phyloP scores from a whole-genome alignment of 2,113 vertebrate species.

The Solea solea region DNA sequence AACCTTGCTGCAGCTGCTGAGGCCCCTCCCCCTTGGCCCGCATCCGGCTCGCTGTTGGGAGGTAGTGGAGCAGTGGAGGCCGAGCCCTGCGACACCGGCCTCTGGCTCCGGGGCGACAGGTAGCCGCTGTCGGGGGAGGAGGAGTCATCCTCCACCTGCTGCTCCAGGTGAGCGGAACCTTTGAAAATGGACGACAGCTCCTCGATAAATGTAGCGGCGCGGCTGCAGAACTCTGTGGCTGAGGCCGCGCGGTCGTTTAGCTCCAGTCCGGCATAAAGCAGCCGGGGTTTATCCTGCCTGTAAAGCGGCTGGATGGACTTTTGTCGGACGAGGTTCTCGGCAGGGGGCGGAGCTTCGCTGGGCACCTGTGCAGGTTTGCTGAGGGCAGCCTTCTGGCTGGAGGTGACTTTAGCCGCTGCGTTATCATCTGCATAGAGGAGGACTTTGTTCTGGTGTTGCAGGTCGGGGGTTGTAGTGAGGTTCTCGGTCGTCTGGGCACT shows the following conservation, averaged over 20 bases:
- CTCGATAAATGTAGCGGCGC: constrained; percentile 92
- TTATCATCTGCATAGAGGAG: constrained; percentile 35
- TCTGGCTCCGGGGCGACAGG: constrained; percentile 87
- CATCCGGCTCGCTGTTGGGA: too few species aligned
- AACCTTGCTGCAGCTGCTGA: constrained; percentile 14
- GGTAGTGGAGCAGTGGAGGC: constrained; percentile 48
- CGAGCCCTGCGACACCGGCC: constrained; percentile 67
- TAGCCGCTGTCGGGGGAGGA: constrained; percentile 97
- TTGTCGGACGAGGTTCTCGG: constrained; percentile 59
- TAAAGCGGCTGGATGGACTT: constrained; percentile 73
- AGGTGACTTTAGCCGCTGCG: constrained; percentile 53
- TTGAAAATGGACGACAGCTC: constrained; percentile 96
- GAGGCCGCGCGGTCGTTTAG: constrained; percentile 78
- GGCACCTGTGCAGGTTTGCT: constrained; percentile 71
- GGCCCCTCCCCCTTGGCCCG: not conserved
- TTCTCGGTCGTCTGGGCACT: constrained; percentile 51
- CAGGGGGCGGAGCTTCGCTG: constrained; percentile 65
- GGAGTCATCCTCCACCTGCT: constrained; percentile 87
- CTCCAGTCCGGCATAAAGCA: constrained; percentile 73
- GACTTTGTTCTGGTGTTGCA: constrained; percentile 47
- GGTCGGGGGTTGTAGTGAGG: constrained; percentile 57
- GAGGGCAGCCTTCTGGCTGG: constrained; percentile 62
- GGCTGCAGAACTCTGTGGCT: constrained; percentile 87
- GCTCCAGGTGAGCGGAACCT: constrained; percentile 82
- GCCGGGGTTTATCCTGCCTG: constrained; percentile 82